These are phyloP conservation scores for Heterodera schachtii DNA, from an alignment of 1,140 invertebrate species.

Conservation along the genomic window DNA sequence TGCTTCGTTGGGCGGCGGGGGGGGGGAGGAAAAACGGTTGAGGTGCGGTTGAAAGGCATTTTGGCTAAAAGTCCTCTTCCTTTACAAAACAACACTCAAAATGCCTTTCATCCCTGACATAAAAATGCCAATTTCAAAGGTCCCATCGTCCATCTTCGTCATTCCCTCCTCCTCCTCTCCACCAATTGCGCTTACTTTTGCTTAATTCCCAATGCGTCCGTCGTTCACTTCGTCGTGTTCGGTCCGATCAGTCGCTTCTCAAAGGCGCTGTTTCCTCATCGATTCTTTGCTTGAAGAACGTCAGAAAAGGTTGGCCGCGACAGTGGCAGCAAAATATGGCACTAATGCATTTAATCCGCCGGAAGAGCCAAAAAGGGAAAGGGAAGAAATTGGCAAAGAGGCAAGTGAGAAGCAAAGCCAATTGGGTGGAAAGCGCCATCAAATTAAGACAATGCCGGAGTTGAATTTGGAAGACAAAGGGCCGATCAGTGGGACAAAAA, in stretches of 20 bases:
- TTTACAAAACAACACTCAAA: background rate
- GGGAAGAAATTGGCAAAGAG: background rate
- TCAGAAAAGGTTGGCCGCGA: conserved; percentile 34
- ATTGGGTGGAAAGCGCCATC: background rate
- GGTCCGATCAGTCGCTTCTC: background rate
- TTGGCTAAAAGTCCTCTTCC: background rate
- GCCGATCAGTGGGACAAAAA: background rate
- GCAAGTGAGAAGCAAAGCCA: background rate
- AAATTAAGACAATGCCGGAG: conserved; percentile 1
- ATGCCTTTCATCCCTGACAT: background rate
- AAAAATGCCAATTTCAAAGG: background rate
- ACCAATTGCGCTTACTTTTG: no score
- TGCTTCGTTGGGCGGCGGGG: background rate
- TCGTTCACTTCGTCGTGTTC: background rate
- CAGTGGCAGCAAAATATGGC: background rate
- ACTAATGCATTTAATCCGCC: conserved; percentile 11
- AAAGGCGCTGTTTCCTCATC: conserved; percentile 45
- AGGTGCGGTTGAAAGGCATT: background rate
- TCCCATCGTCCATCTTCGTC: no score
- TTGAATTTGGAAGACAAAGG: background rate
- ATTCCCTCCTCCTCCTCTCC: no score
- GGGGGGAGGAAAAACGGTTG: background rate
- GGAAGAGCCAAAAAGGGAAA: background rate
- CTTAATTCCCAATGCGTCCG: background rate
- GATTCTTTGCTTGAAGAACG: conserved; percentile 51